A percentile compares a stretch with the other conserved stretches of the same genome.
phyloP scores from a whole-genome alignment of 2,113 vertebrate species.

The Dissostichus mawsoni region DNA sequence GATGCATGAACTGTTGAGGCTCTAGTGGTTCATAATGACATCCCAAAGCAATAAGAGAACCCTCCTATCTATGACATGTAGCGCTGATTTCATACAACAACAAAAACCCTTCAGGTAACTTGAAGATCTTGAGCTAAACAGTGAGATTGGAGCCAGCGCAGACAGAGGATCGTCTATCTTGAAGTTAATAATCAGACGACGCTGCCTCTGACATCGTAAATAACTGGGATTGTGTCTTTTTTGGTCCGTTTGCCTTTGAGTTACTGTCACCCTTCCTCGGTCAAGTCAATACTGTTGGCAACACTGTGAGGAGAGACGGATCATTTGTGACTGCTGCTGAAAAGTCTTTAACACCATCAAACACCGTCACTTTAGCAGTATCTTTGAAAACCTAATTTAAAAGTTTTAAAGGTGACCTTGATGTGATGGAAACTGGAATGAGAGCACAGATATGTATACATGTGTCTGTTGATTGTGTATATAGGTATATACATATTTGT shows the following conservation, averaged over 20 bases:
- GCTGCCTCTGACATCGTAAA: conserved; percentile 28
- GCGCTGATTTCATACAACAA: conserved; percentile 46
- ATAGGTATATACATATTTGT: too few species aligned
- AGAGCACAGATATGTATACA: not conserved
- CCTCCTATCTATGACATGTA: conserved; percentile 47
- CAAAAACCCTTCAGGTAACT: not conserved
- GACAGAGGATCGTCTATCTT: not conserved
- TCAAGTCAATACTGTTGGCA: conserved; percentile 1
- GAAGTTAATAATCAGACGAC: conserved; percentile 6
- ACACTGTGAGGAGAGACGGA: not conserved
- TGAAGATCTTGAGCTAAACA: not conserved
- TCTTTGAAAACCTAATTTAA: not conserved
- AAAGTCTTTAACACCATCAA: too few species aligned
- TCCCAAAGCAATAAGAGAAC: conserved; percentile 46
- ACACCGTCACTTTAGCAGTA: too few species aligned
- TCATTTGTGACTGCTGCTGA: conserved; percentile 41
- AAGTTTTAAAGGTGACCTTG: conserved; percentile 25
- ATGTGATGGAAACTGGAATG: not conserved
- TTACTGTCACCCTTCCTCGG: conserved; percentile 2
- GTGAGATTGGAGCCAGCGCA: not conserved
- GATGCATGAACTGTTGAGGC: conserved; percentile 22
- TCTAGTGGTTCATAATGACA: conserved; percentile 23
- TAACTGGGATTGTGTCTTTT: conserved; percentile 25
- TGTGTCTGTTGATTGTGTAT: not conserved
- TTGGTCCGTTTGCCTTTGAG: not conserved